These are phyloP conservation scores for Rotaria macrura DNA, from an alignment of 2,888 invertebrate species.

Conservation along the genomic window DNA sequence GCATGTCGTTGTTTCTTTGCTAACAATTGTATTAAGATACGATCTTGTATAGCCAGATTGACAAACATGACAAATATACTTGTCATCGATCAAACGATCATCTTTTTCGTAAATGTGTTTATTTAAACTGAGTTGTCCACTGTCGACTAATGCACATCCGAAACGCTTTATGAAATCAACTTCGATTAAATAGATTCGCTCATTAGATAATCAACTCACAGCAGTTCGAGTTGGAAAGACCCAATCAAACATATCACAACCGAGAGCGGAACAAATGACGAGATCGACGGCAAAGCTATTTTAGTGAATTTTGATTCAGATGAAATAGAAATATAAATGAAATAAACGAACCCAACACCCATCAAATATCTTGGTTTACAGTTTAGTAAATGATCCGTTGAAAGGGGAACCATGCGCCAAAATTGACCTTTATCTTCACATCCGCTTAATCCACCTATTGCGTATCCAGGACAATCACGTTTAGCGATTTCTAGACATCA, in stretches of 20 bases:
- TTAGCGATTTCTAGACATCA: slow-evolving; percentile 62
- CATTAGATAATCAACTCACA: too few species aligned
- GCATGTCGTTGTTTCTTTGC: slow-evolving; percentile 65
- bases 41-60: slow-evolving; percentile 68
- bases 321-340: too few species aligned
- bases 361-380: slow-evolving; percentile 85
- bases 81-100: slow-evolving; percentile 69
- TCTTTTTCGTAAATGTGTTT: slow-evolving; percentile 60
- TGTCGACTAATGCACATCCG: slow-evolving; percentile 30
- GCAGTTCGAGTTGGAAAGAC: slow-evolving; percentile 81
- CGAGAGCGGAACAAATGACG: slow-evolving; percentile 84
- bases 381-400: slow-evolving; percentile 72
- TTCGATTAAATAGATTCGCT: too few species aligned
- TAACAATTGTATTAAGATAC: slow-evolving; percentile 74
- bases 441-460: slow-evolving; percentile 90
- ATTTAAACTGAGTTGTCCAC: slow-evolving; percentile 26
- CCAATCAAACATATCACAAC: slow-evolving; percentile 97
- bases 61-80: slow-evolving; percentile 79
- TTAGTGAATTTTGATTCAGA: neutral
- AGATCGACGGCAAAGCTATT: slow-evolving; percentile 71
- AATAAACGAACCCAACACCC: slow-evolving; percentile 69
- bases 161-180: too few species aligned
- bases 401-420: slow-evolving; percentile 85
- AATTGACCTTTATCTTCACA: slow-evolving; percentile 89
- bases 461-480: slow-evolving; percentile 54